These are phyloP conservation scores for Cryptoblepharus egeriae DNA, from an alignment of 2,797 vertebrate genomes.

Conservation along the genomic window DNA sequence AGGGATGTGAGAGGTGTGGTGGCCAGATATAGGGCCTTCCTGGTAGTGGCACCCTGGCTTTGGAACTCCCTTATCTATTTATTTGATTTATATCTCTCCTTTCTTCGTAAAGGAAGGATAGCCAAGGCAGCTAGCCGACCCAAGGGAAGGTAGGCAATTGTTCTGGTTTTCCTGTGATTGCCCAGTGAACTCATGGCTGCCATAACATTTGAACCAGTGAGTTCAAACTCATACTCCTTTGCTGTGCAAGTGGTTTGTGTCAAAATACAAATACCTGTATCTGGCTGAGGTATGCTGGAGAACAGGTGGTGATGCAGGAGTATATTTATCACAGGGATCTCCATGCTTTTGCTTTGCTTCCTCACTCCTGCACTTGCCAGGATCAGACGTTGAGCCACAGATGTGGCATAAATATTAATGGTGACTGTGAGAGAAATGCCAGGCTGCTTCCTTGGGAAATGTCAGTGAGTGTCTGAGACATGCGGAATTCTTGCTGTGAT, in stretches of 20 bases:
- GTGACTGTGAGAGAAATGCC: slow-evolving; percentile 10
- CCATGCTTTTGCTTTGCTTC: neutral
- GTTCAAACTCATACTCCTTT: neutral
- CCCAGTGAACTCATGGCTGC: neutral
- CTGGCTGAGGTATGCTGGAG: neutral
- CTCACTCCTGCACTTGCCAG: neutral
- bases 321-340: neutral
- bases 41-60: no score
- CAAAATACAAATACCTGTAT: neutral
- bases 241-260: no score
- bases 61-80: no score
- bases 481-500: slow-evolving; percentile 25
- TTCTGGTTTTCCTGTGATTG: neutral
- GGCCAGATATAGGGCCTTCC: no score
- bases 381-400: slow-evolving; percentile 12
- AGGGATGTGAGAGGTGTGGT: no score
- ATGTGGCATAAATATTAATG: neutral
- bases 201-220: neutral
- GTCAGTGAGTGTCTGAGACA: slow-evolving; percentile 17
- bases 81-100: no score
- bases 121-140: no score
- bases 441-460: slow-evolving; percentile 26
- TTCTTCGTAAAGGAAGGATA: no score
- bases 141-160: no score
- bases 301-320: neutral